These are phyloP conservation scores for Cyanoramphus novaezelandiae DNA, from an alignment of 2,113 vertebrate species.

Conservation along the genomic window DNA sequence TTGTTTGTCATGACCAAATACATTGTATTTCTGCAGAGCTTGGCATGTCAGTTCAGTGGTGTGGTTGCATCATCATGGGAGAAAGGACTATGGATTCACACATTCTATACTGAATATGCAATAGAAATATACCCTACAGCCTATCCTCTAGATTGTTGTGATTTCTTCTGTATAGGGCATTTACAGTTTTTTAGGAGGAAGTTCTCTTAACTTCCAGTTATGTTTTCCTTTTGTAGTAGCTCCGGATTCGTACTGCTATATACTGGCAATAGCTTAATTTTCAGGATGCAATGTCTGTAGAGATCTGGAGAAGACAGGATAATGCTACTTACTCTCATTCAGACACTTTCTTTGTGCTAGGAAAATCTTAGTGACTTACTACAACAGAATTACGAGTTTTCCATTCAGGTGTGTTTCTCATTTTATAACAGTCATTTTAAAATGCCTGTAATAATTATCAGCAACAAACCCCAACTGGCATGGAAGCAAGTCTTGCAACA, in stretches of 20 bases:
- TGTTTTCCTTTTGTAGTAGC: not conserved
- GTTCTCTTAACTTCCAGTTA: not conserved
- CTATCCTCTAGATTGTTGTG: not conserved
- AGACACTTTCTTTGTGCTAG: not conserved
- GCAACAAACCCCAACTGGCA: constrained; percentile 60
- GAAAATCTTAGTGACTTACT: constrained; percentile 41
- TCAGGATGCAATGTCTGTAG: not conserved
- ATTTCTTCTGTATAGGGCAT: not conserved
- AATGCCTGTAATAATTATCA: constrained; percentile 67
- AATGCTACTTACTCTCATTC: not conserved
- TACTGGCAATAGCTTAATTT: not conserved
- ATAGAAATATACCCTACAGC: not conserved
- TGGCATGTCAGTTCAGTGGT: not conserved
- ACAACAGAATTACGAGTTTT: not conserved
- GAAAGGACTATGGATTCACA: not conserved
- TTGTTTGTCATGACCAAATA: not conserved
- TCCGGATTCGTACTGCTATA: not conserved
- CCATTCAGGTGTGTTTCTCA: constrained; percentile 38
- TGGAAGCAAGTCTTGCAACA: constrained; percentile 55
- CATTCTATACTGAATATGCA: not conserved
- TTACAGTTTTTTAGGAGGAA: not conserved
- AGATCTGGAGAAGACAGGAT: not conserved
- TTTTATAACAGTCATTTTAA: constrained; percentile 62
- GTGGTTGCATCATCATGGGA: not conserved
- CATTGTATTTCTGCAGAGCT: not conserved